Evolutionary conservation across 2,113 vertebrate genomes (phyloP).

Genomic region (Coturnix japonica): DNA sequence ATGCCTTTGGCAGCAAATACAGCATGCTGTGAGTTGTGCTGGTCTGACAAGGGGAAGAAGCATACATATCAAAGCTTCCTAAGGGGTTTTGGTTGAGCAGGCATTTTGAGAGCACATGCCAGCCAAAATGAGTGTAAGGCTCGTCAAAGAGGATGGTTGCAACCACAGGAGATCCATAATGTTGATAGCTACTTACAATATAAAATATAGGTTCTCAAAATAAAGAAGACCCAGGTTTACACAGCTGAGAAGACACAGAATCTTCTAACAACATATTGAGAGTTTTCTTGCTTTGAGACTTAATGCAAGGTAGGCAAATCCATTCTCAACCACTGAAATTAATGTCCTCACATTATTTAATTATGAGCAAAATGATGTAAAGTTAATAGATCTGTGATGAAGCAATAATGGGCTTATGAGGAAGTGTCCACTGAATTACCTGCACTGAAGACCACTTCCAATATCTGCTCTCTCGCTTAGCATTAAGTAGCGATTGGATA

Average conservation of each 20-base stretch:
- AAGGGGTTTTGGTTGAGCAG: background rate
- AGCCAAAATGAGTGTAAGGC: background rate
- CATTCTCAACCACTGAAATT: background rate
- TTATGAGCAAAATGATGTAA: background rate
- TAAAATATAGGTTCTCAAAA: background rate
- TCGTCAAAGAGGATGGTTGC: background rate
- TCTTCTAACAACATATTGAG: background rate
- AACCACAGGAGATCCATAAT: background rate
- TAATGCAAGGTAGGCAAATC: background rate
- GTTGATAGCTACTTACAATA: background rate
- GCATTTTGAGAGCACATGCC: background rate
- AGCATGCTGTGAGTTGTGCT: rapidly evolving
- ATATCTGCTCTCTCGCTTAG: background rate
- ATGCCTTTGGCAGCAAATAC: background rate
- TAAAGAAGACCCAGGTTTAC: background rate
- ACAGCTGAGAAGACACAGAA: background rate
- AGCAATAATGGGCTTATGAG: background rate
- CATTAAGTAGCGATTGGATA: background rate
- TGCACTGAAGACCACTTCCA: background rate
- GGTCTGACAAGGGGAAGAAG: background rate
- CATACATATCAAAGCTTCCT: background rate
- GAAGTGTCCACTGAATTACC: background rate
- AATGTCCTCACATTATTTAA: rapidly evolving
- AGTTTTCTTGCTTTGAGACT: background rate
- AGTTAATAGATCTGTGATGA: background rate